Conservation (phyloP, 1,140 invertebrate genomes). For the Acromyrmex heyeri region DNA sequence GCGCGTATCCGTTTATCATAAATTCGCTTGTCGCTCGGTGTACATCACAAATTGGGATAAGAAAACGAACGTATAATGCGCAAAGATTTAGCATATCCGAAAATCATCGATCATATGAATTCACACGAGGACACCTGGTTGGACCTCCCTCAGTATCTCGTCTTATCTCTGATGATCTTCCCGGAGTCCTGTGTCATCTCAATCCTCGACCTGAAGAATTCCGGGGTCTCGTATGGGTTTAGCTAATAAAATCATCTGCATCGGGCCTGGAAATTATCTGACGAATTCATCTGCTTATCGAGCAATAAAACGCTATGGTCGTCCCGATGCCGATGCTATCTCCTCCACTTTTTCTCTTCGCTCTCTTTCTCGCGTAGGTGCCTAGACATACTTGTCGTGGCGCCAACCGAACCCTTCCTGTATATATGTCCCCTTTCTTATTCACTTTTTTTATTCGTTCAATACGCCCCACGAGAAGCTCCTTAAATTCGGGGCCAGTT, state of each 20-base stretch:
- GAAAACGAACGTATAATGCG: not conserved
- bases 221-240: slow-evolving; percentile 62
- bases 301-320: slow-evolving; percentile 83
- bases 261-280: slow-evolving; percentile 80
- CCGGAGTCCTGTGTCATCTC: slow-evolving; percentile 81
- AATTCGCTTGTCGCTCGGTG: not conserved
- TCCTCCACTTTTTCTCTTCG: slow-evolving; percentile 69
- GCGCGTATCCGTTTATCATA: not conserved
- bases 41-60: not conserved
- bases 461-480: slow-evolving; percentile 61
- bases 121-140: slow-evolving; percentile 66
- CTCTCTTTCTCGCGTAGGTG: slow-evolving; percentile 58
- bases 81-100: slow-evolving; percentile 47
- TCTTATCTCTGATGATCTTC: slow-evolving; percentile 77
- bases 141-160: slow-evolving; percentile 44
- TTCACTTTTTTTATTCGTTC: slow-evolving; percentile 64
- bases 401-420: slow-evolving; percentile 70
- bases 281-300: slow-evolving; percentile 85
- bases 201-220: slow-evolving; percentile 72
- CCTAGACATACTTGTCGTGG: slow-evolving; percentile 73
- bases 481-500: slow-evolving; percentile 56
- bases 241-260: slow-evolving; percentile 84
- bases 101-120: slow-evolving; percentile 73
- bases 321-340: slow-evolving; percentile 80
- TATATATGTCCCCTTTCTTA: slow-evolving; percentile 47